These are phyloP conservation scores for Bufo gargarizans DNA, from an alignment of 2,113 vertebrate genomes.

Conservation along the genomic window DNA sequence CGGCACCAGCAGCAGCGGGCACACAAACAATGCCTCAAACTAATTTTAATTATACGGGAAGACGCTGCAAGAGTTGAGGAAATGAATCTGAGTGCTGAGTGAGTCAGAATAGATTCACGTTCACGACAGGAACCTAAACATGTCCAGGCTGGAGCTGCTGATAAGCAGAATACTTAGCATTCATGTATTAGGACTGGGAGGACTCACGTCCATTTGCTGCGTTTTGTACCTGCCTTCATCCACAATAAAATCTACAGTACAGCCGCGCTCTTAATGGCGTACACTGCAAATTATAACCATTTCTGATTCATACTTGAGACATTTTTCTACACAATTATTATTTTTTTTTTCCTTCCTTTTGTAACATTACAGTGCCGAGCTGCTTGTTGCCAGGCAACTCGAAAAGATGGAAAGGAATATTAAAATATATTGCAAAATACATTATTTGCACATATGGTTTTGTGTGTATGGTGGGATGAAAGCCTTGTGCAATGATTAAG, in stretches of 20 bases:
- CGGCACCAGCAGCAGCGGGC: conserved; percentile 2
- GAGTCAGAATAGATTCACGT: conserved; percentile 46
- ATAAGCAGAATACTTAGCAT: conserved; percentile 28
- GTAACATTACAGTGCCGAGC: neutral
- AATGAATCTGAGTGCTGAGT: conserved; percentile 41
- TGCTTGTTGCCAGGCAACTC: neutral
- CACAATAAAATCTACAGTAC: neutral
- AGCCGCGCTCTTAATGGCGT: neutral
- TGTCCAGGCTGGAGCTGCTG: conserved; percentile 21
- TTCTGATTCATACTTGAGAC: neutral
- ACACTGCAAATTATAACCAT: neutral
- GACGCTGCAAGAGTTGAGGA: conserved; percentile 32
- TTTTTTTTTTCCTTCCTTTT: neutral
- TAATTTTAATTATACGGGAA: conserved; percentile 44
- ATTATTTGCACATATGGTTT: neutral
- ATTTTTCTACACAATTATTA: neutral
- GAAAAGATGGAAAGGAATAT: neutral
- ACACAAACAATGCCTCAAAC: conserved; percentile 37
- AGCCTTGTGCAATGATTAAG: neutral
- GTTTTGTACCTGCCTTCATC: neutral
- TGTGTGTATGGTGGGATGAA: neutral
- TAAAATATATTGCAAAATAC: neutral
- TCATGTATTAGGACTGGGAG: neutral
- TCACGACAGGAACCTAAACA: conserved; percentile 44
- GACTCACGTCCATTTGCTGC: neutral